Base-by-base conservation (phyloP, 2,113 vertebrate species). In the Silurus glanis region DNA sequence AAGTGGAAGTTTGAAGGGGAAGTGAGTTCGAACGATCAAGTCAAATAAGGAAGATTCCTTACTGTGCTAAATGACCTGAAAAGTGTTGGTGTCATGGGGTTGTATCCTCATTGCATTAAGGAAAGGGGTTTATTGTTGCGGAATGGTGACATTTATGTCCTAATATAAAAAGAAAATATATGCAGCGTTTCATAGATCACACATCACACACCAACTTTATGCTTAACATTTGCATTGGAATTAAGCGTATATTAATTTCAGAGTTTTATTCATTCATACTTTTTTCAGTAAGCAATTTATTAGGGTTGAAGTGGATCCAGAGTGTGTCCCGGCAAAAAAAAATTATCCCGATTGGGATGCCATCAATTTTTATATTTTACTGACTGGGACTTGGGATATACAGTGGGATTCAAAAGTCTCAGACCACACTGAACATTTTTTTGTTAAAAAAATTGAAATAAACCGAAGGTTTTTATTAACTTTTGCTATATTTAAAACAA, bases 41-140 rank as follows among this genome's bases (percentile, higher is more conserved):
- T 82, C 80, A 82, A 86, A 82, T 86, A 86, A 86, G 85, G 80
- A 86, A 74, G 85, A 82, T 86, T 64, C 64, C 69, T 82, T 55
- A 75, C 71, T 82, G 85, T 64, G 80, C 80, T 82, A 82, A 86
- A 61, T 82, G 80, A 86, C 80, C 69, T 55, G 37, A 45, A 82
- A 62, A 86, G 58, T 61, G 58, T 80, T 80, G 10, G 78, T 45
- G 78, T 13, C 17, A 45, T 59, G 78, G 16, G 12, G 67, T 55
- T 86, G 45, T 61, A 37, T 80, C 78, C n/a, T 82, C 37, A 53
- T 55, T 86, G 19, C 80, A 55, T 58, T 58, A 62, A 82, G 67
- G 67, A 86, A 74, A 61, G 23, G 1, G 49, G 7, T 10, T 67
- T 67, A 67, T 61, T 61, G 72, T 53, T 53, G 23, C 12, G 47